Percentiles rank a stretch among this genome's conserved stretches.
Conservation (phyloP, 2,113 vertebrate genomes). For the Dolichotis patagonum region DNA sequence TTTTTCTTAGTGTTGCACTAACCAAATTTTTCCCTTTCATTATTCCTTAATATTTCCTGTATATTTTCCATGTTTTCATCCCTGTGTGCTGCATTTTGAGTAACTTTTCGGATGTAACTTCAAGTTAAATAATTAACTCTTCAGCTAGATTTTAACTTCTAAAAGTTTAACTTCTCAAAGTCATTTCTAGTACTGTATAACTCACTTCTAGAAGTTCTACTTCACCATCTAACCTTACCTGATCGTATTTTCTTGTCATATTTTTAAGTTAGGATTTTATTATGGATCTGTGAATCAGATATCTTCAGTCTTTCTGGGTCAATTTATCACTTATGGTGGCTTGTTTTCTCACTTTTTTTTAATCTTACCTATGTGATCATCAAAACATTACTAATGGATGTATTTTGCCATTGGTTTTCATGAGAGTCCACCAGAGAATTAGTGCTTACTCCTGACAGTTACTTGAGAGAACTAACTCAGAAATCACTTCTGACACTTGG, state of each 20-base stretch:
- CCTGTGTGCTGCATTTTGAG: neutral
- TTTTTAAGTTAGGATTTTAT: conserved; percentile 11
- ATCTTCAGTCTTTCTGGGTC: neutral
- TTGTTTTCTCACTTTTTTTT: neutral
- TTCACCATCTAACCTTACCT: neutral
- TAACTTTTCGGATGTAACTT: conserved; percentile 16
- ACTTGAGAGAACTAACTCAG: conserved; percentile 2
- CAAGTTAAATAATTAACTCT: neutral
- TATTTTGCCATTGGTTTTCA: neutral
- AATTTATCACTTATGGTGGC: neutral
- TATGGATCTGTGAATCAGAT: neutral
- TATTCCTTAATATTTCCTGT: neutral
- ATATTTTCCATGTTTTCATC: neutral
- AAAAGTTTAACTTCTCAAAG: neutral
- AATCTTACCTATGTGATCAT: neutral
- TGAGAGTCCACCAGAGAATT: neutral
- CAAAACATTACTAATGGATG: neutral
- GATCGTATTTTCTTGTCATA: neutral
- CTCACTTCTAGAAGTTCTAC: conserved; percentile 20
- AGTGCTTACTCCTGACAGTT: neutral
- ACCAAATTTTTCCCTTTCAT: neutral
- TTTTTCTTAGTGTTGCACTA: neutral
- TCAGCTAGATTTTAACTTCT: neutral
- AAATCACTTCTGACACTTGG: neutral
- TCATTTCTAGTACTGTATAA: neutral